Evolutionary conservation across 1,140 invertebrate species (phyloP).

Genomic region (Archivesica marissinica): DNA sequence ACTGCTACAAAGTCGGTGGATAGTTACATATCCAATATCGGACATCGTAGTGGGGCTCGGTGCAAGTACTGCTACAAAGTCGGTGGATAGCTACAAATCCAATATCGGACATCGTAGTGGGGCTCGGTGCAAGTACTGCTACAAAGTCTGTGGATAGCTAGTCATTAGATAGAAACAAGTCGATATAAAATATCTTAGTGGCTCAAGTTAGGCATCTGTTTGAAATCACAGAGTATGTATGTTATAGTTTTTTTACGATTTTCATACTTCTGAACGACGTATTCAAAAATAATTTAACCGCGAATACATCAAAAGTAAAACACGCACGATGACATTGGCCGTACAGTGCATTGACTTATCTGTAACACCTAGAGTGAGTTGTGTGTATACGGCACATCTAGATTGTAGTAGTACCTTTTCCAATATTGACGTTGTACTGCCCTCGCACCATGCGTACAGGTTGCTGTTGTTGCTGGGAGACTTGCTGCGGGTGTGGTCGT

Average conservation of each 20-base stretch:
- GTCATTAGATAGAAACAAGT: too few relatives aligned
- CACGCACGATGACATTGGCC: background rate
- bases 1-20: too few relatives aligned
- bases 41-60: too few relatives aligned
- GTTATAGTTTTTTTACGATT: background rate
- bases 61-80: too few relatives aligned
- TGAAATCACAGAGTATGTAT: too few relatives aligned
- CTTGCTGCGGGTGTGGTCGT: constrained; percentile 37
- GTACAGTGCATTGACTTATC: background rate
- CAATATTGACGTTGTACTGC: background rate
- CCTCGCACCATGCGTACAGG: constrained; percentile 42
- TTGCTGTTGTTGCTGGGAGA: background rate
- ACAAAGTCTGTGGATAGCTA: too few relatives aligned
- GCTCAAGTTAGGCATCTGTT: too few relatives aligned
- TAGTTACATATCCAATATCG: too few relatives aligned
- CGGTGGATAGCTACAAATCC: too few relatives aligned
- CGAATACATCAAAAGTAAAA: background rate
- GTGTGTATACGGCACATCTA: background rate
- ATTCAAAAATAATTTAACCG: background rate
- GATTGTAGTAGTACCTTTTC: constrained; percentile 15
- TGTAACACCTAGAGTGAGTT: background rate
- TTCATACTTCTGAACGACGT: background rate
- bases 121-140: too few relatives aligned
- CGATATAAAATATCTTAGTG: too few relatives aligned
- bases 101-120: too few relatives aligned